Evolutionary conservation across 2,888 invertebrate genomes (phyloP).

Genomic region (Allacma fusca): DNA sequence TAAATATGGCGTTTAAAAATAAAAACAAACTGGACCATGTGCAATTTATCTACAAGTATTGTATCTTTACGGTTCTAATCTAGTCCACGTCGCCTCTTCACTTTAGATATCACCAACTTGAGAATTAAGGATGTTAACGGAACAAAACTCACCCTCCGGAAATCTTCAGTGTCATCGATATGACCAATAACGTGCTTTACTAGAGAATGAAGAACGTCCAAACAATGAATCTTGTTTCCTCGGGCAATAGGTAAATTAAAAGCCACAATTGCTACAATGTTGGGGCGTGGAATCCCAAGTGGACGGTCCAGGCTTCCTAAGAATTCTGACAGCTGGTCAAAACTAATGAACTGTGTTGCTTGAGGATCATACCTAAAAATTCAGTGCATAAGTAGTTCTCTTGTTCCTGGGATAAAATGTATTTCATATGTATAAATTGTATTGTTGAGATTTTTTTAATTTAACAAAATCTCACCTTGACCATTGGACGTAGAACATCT

Average conservation of each 20-base stretch:
- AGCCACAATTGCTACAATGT: constrained; percentile 93
- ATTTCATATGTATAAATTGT: no score
- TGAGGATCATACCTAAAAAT: constrained; percentile 85
- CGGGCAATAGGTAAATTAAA: constrained; percentile 95
- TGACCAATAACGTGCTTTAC: constrained; percentile 94
- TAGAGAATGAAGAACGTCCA: constrained; percentile 91
- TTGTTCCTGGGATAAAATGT: not conserved
- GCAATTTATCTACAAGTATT: no score
- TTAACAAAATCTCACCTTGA: constrained; percentile 73
- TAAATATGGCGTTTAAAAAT: no score
- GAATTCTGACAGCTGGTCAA: constrained; percentile 91
- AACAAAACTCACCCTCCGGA: constrained; percentile 82
- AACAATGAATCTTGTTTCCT: constrained; percentile 94
- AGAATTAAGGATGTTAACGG: no score
- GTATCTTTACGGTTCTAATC: no score
- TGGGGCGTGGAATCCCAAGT: constrained; percentile 91
- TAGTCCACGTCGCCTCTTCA: no score
- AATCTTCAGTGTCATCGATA: constrained; percentile 93
- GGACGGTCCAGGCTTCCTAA: constrained; percentile 94
- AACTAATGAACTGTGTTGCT: constrained; percentile 94
- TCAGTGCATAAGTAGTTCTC: no score
- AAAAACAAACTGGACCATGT: no score
- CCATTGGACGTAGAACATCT: constrained; percentile 98
- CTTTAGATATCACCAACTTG: no score
- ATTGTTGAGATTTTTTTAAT: not conserved